Evolutionary conservation across 2,113 vertebrate genomes (phyloP).

Genomic region (Chauna torquata): DNA sequence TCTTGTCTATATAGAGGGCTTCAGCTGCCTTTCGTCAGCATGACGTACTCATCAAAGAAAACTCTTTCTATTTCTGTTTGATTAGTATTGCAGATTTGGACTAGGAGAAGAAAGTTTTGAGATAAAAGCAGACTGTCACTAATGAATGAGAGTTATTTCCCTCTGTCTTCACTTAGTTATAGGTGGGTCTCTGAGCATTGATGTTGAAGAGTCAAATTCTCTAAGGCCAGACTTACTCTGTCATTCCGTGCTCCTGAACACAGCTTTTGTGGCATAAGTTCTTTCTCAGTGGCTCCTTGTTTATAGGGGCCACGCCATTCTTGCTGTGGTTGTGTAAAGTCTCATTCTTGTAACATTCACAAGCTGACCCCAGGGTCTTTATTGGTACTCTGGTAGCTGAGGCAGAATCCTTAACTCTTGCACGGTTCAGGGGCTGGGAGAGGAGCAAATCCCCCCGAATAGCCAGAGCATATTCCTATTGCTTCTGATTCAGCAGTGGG

Average conservation of each 20-base stretch:
- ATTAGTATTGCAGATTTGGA: background rate
- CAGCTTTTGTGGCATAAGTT: background rate
- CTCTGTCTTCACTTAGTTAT: background rate
- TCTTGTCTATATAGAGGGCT: background rate
- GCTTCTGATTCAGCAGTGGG: background rate
- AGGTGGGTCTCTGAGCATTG: background rate
- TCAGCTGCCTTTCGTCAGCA: constrained; percentile 12
- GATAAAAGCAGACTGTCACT: background rate
- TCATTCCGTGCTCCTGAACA: rapidly evolving
- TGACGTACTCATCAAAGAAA: background rate
- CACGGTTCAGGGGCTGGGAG: background rate
- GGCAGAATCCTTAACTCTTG: background rate
- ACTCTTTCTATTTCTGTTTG: background rate
- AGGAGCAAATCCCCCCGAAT: background rate
- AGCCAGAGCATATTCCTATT: rapidly evolving
- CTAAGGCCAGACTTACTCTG: background rate
- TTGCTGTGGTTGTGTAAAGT: background rate
- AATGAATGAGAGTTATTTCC: background rate
- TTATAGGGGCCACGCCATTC: background rate
- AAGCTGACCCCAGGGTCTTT: background rate
- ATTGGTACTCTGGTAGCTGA: background rate
- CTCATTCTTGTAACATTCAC: background rate
- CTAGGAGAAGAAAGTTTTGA: background rate
- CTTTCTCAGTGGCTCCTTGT: background rate
- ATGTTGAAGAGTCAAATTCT: background rate